Percentiles rank a stretch among this genome's conserved stretches.
Evolutionary conservation across 2,797 vertebrate genomes (phyloP).

Genomic region (Melanotaenia parkinsoni): DNA sequence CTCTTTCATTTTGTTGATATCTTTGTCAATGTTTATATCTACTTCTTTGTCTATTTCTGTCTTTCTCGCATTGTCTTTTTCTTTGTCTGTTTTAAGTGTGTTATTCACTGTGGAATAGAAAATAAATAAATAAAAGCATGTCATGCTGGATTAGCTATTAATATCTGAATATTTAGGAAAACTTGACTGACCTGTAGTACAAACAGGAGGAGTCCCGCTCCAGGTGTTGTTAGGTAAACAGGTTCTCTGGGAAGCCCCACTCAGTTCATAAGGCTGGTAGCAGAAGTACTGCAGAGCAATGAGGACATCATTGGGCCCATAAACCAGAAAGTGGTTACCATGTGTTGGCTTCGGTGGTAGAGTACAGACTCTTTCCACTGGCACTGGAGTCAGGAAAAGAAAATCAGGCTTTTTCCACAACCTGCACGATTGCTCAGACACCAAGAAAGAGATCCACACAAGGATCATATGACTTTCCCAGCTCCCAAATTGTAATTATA

Average conservation of each 20-base stretch:
- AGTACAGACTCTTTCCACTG: slow-evolving; percentile 88
- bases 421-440: slow-evolving; percentile 4
- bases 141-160: background rate
- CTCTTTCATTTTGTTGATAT: slow-evolving; percentile 46
- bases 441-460: slow-evolving; percentile 23
- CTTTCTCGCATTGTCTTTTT: slow-evolving; percentile 51
- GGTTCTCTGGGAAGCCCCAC: slow-evolving; percentile 88
- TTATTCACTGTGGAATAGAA: slow-evolving; percentile 76
- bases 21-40: slow-evolving; percentile 56
- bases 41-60: slow-evolving; percentile 43
- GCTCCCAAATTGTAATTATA: background rate
- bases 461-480: slow-evolving; percentile 24
- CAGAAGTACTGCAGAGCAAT: slow-evolving; percentile 92
- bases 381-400: slow-evolving; percentile 77
- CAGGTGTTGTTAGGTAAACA: slow-evolving; percentile 91
- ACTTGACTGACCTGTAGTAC: slow-evolving; percentile 87
- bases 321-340: slow-evolving; percentile 91
- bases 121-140: slow-evolving; percentile 21
- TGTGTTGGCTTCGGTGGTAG: slow-evolving; percentile 88
- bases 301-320: slow-evolving; percentile 89
- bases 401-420: slow-evolving; percentile 32
- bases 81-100: slow-evolving; percentile 73
- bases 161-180: background rate
- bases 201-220: slow-evolving; percentile 91
- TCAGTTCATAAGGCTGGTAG: slow-evolving; percentile 90